Conservation (phyloP, 1,140 invertebrate genomes). For the Scaptomyza graminum region DNA sequence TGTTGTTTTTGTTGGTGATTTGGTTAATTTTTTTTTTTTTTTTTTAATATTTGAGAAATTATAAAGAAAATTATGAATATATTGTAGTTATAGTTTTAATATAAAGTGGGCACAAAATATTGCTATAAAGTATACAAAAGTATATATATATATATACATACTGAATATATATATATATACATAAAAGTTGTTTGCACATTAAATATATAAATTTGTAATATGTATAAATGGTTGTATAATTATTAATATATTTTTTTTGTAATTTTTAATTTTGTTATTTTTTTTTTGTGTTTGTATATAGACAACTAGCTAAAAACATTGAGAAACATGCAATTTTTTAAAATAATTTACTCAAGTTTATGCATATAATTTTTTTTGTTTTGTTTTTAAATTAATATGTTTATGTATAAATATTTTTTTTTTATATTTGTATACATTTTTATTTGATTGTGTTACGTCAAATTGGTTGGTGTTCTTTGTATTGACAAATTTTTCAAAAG, state of each 20-base stretch:
- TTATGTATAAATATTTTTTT: conserved; percentile 13
- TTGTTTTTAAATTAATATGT: conserved; percentile 5
- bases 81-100: conserved; percentile 65
- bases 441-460: conserved; percentile 26
- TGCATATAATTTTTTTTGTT: conserved; percentile 37
- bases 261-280: conserved; percentile 46
- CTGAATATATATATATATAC: conserved; percentile 34
- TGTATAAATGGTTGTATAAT: conserved; percentile 52
- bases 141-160: conserved; percentile 34
- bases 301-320: conserved; percentile 82
- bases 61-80: conserved; percentile 70
- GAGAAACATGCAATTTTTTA: conserved; percentile 83
- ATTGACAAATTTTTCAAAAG: conserved; percentile 12
- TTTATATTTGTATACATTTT: conserved; percentile 46
- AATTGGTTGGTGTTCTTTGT: conserved; percentile 15
- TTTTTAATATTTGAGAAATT: conserved; percentile 52
- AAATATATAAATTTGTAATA: conserved; percentile 54
- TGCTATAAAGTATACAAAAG: conserved; percentile 68
- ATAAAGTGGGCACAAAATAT: conserved; percentile 72
- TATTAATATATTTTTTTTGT: conserved; percentile 49
- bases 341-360: conserved; percentile 76
- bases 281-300: conserved; percentile 45
- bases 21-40: conserved; percentile 48
- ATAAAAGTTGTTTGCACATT: conserved; percentile 63
- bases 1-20: conserved; percentile 29